Evolutionary conservation across 2,113 vertebrate species (phyloP).

Genomic region (Chionomys nivalis): DNA sequence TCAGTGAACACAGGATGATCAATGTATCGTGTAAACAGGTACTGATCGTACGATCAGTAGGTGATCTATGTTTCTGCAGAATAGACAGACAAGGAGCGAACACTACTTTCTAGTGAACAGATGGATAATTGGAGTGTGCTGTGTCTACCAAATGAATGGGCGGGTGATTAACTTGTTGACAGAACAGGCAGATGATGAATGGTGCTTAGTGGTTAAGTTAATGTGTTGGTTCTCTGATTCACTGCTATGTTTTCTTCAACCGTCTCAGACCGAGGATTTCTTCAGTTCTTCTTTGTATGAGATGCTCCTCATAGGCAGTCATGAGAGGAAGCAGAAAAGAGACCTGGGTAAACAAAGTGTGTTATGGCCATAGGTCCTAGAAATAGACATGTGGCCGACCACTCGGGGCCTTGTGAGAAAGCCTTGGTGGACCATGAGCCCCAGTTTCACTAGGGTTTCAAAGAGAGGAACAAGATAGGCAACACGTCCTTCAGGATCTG

Average conservation of each 20-base stretch:
- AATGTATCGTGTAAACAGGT: background rate
- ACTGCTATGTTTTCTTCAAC: background rate
- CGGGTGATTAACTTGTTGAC: background rate
- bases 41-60: too few relatives aligned
- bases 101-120: background rate
- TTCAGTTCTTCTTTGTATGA: background rate
- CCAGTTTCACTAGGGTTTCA: background rate
- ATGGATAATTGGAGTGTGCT: too few relatives aligned
- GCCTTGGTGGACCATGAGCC: background rate
- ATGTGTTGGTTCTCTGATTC: background rate
- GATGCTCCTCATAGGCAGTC: background rate
- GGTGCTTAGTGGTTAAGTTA: too few relatives aligned
- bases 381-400: background rate
- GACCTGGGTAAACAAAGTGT: background rate
- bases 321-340: background rate
- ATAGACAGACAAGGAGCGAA: background rate
- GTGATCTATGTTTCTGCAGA: background rate
- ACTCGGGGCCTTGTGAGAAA: too few relatives aligned
- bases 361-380: background rate
- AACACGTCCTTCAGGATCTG: background rate
- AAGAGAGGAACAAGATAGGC: background rate
- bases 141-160: background rate
- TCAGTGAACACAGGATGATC: background rate
- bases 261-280: background rate
- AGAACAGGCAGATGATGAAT: background rate